These are phyloP conservation scores for Phaedon cochleariae DNA, from an alignment of 2,888 invertebrate genomes.

Conservation along the genomic window DNA sequence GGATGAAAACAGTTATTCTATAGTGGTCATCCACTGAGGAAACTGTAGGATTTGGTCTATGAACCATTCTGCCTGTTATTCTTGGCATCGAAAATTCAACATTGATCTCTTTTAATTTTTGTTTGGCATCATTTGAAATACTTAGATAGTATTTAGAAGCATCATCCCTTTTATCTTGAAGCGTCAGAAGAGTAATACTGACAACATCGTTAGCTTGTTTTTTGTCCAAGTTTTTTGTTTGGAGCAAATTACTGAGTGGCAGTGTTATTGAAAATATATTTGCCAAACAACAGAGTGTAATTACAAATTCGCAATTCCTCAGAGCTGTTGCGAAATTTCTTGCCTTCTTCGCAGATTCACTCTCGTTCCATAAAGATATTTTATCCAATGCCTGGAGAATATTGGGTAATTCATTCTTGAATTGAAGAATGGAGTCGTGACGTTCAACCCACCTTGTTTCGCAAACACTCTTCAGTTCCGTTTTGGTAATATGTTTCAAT, in stretches of 20 bases:
- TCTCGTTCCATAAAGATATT: background rate
- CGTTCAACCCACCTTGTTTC: conserved; percentile 13
- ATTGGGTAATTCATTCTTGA: conserved; percentile 1
- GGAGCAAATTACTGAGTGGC: conserved; percentile 3
- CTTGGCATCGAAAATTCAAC: conserved; percentile 5
- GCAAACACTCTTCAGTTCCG: background rate
- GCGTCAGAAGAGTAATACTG: conserved; percentile 1
- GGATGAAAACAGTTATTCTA: background rate
- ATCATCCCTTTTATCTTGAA: conserved; percentile 6
- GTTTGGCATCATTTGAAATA: conserved; percentile 3
- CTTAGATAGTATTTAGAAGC: background rate
- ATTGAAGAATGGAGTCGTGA: conserved; percentile 11
- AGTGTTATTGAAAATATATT: background rate
- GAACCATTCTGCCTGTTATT: conserved; percentile 6
- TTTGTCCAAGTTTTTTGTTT: conserved; percentile 7
- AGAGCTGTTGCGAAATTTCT: background rate
- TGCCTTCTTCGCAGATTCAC: background rate
- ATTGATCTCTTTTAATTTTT: conserved; percentile 1
- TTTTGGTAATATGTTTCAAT: too few relatives aligned
- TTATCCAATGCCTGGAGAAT: background rate
- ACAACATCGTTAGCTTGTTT: conserved; percentile 5
- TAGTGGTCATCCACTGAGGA: conserved; percentile 2
- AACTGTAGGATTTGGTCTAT: conserved; percentile 8
- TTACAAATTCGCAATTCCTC: background rate
- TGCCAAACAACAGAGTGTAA: too few relatives aligned